Percentiles rank a stretch among this genome's conserved stretches.
phyloP scores from a whole-genome alignment of 2,113 vertebrate species.

The Meles meles region DNA sequence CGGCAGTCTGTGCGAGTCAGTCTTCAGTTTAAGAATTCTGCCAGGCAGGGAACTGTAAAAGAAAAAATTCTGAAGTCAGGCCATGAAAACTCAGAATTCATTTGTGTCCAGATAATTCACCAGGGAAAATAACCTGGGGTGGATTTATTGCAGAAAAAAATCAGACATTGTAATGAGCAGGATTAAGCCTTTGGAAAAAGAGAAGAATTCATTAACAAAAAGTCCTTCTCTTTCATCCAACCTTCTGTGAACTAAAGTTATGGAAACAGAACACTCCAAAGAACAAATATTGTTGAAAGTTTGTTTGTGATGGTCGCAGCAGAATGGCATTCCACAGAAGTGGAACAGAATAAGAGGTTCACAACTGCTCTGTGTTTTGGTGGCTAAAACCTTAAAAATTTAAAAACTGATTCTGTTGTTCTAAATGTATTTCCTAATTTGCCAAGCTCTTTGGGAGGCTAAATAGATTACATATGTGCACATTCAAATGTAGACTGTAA shows the following conservation, averaged over 20 bases:
- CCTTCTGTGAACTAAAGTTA: constrained; percentile 46
- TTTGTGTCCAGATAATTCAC: constrained; percentile 38
- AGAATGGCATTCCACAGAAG: neutral
- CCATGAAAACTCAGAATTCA: constrained; percentile 36
- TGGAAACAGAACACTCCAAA: constrained; percentile 22
- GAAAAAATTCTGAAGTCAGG: constrained; percentile 45
- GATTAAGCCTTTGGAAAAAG: constrained; percentile 51
- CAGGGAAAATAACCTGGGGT: constrained; percentile 57
- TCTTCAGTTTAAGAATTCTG: constrained; percentile 34
- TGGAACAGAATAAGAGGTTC: neutral
- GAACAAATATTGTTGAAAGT: constrained; percentile 39
- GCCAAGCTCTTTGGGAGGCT: neutral
- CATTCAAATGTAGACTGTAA: neutral
- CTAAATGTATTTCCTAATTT: constrained; percentile 4
- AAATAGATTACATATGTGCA: neutral
- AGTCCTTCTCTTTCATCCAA: neutral
- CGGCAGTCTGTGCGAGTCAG: neutral
- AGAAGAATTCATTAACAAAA: constrained; percentile 46
- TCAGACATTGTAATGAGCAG: constrained; percentile 46
- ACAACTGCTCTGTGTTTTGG: neutral
- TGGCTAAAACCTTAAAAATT: neutral
- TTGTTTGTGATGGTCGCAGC: neutral
- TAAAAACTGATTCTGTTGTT: constrained; percentile 23
- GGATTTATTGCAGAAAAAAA: constrained; percentile 52
- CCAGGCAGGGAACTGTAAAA: constrained; percentile 45